Evolutionary conservation across 2,113 vertebrate genomes (phyloP), one percentile per base, ranked within the genome.

Genomic region (Hippocampus abdominalis): DNA sequence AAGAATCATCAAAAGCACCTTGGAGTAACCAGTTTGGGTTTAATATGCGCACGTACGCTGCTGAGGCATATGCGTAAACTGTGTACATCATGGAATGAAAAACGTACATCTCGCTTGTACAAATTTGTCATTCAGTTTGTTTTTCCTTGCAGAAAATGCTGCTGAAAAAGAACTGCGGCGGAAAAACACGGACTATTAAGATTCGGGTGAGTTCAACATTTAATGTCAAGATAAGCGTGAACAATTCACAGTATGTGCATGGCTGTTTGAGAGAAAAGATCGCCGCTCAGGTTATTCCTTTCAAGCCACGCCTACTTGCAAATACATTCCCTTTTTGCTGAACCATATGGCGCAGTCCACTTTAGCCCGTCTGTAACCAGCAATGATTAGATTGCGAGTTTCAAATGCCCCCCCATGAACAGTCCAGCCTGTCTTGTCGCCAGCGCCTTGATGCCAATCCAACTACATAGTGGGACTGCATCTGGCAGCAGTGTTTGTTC

Each of bases 141-240:
- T 82, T 84, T 88, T 90, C 91, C 89, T 85, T 77, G 69, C 86
- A 96, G 94, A 96, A 95, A 91, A 96, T 96, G 95, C 93, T 96
- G 71, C 90, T 95, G 66, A 96, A 94, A 85, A 96, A 94, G 89
- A 95, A 91, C 81, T 95, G 93, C 32, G 94, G 93, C 68, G 91
- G 83, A 51, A 96, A 96, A 90, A 94, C 94, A 5, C 91, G 94
- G 89, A 91, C 93, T 68, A 94, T 95, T 83, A 95, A 95, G 91
- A 95, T 95, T 46, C 87, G 76, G 88, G 94, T 96, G 90, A 95
- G 95, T 94, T 79, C 5, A 39, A 65, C 49, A 1, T 21, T 64
- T 59, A 64, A 60, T 11, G 10, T 18, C 2, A 3, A 23, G 27
- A 39, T 56, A 42, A 73, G 71, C 56, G 42, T 27, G 36, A 29